Percentiles rank a stretch among this genome's conserved stretches.
phyloP scores from a whole-genome alignment of 2,888 invertebrate species.

The Cryptocephalus moraei region DNA sequence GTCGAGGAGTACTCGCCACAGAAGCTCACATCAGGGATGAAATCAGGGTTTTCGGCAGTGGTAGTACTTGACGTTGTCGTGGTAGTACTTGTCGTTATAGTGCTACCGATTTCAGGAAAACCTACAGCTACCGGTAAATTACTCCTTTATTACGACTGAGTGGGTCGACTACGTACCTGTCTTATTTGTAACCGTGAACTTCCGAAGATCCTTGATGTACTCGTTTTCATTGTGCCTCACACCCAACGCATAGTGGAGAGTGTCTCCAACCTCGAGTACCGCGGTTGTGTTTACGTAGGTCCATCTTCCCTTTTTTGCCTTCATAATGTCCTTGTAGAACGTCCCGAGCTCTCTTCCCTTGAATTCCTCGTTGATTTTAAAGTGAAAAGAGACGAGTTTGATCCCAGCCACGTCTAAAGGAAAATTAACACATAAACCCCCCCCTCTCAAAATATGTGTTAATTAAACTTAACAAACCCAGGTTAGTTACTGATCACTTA shows the following conservation, averaged over 20 bases:
- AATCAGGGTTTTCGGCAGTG: too few relatives aligned
- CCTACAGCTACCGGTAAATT: too few relatives aligned
- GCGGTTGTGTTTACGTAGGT: slow-evolving; percentile 49
- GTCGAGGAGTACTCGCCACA: too few relatives aligned
- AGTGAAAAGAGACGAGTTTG: slow-evolving; percentile 63
- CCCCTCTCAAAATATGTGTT: too few relatives aligned
- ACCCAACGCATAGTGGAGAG: slow-evolving; percentile 66
- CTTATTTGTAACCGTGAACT: slow-evolving; percentile 19
- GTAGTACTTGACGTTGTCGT: too few relatives aligned
- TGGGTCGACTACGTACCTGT: too few relatives aligned
- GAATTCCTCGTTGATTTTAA: slow-evolving; percentile 63
- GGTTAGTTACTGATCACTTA: too few relatives aligned
- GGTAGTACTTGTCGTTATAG: too few relatives aligned
- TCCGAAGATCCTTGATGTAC: slow-evolving; percentile 53
- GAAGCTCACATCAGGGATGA: too few relatives aligned
- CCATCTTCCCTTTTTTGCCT: slow-evolving; percentile 53
- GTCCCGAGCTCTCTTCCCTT: slow-evolving; percentile 57
- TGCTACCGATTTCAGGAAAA: too few relatives aligned
- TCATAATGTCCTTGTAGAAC: slow-evolving; percentile 51
- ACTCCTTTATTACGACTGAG: too few relatives aligned
- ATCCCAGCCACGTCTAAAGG: slow-evolving; percentile 44
- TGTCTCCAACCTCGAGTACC: slow-evolving; percentile 52
- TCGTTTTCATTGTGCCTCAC: slow-evolving; percentile 46
- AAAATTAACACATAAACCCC: not conserved
- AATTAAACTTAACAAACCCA: too few relatives aligned